Evolutionary conservation across 2,113 vertebrate species (phyloP).

Genomic region (Nesogale talazaci): DNA sequence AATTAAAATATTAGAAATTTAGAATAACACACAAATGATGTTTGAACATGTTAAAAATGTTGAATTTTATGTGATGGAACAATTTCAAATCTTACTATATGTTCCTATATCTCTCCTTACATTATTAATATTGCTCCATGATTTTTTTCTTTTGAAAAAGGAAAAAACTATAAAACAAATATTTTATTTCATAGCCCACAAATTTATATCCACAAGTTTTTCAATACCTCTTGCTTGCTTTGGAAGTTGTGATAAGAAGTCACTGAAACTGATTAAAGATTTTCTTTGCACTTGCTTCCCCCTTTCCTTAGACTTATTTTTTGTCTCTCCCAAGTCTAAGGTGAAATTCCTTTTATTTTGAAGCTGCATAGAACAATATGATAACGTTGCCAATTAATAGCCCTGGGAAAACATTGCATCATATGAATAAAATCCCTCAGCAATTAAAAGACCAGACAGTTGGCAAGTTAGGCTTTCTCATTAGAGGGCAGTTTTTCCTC

Average conservation of each 20-base stretch:
- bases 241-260: neutral
- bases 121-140: neutral
- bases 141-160: neutral
- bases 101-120: neutral
- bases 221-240: neutral
- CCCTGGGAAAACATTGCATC: neutral
- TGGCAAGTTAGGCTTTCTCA: neutral
- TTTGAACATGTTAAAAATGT: neutral
- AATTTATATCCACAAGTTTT: neutral
- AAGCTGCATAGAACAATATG: neutral
- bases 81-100: neutral
- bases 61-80: neutral
- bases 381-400: slow-evolving; percentile 5
- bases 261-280: neutral
- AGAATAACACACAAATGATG: neutral
- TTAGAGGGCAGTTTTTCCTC: slow-evolving; percentile 28
- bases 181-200: neutral
- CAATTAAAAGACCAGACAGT: slow-evolving; percentile 38
- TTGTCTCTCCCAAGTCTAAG: neutral
- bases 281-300: neutral
- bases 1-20: neutral
- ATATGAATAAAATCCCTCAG: slow-evolving; percentile 42
- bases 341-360: slow-evolving; percentile 9
- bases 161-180: neutral
- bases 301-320: slow-evolving; percentile 1